Evolutionary conservation across 2,113 vertebrate genomes (phyloP).

Genomic region (Tapirus terrestris): DNA sequence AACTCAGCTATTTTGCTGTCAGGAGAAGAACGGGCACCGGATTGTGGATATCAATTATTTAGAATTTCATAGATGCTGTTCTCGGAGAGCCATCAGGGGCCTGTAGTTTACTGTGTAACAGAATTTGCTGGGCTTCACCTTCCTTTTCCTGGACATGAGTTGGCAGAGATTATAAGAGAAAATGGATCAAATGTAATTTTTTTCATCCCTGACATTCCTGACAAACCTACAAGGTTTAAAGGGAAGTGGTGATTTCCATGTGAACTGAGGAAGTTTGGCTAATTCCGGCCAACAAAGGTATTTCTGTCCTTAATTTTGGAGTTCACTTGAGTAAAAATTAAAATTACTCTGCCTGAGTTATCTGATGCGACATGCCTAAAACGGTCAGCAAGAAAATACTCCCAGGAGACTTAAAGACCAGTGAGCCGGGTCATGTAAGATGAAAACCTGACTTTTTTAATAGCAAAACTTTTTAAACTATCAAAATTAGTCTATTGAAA

Average conservation of each 20-base stretch:
- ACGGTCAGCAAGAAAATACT: neutral
- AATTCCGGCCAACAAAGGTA: slow-evolving; percentile 50
- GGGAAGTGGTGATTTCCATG: neutral
- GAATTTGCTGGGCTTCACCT: neutral
- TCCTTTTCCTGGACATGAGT: neutral
- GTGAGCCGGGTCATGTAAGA: neutral
- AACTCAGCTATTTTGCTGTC: slow-evolving; percentile 59
- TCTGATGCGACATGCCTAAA: neutral
- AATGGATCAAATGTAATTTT: neutral
- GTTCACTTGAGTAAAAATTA: slow-evolving; percentile 68
- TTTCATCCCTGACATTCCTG: neutral
- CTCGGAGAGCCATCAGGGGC: neutral
- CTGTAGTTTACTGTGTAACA: neutral
- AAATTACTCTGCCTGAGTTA: neutral
- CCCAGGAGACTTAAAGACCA: neutral
- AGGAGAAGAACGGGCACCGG: slow-evolving; percentile 57
- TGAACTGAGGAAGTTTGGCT: slow-evolving; percentile 55
- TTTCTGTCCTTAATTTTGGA: slow-evolving; percentile 42
- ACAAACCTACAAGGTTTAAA: neutral
- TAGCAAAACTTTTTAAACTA: neutral
- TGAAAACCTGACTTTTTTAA: neutral
- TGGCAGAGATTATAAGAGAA: slow-evolving; percentile 53
- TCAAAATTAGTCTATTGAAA: neutral
- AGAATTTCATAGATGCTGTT: slow-evolving; percentile 42
- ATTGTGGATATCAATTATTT: slow-evolving; percentile 49